Evolutionary conservation across 2,797 vertebrate species (phyloP).

Genomic region (Gila robusta): DNA sequence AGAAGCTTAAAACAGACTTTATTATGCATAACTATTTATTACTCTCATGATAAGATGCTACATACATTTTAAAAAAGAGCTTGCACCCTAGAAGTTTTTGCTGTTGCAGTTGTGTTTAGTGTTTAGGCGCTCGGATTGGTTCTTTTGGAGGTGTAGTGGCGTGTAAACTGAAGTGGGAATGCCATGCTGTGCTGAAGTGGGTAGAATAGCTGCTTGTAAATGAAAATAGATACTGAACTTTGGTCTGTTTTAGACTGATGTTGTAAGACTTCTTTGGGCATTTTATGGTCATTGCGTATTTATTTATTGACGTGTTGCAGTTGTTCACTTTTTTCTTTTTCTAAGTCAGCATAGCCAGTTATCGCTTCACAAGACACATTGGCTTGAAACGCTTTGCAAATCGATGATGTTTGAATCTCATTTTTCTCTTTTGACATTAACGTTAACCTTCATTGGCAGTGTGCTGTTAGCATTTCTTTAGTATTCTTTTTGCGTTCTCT

Average conservation of each 20-base stretch:
- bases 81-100: background rate
- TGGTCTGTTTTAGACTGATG: background rate
- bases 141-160: background rate
- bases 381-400: slow-evolving; percentile 14
- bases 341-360: background rate
- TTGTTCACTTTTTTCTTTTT: background rate
- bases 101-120: background rate
- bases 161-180: background rate
- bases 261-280: background rate
- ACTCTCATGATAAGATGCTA: background rate
- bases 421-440: slow-evolving; percentile 40
- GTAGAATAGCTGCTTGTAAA: slow-evolving; percentile 19
- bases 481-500: slow-evolving; percentile 56
- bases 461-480: slow-evolving; percentile 70
- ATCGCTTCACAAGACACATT: slow-evolving; percentile 9
- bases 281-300: slow-evolving; percentile 1
- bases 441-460: slow-evolving; percentile 65
- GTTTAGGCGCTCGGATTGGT: background rate
- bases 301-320: slow-evolving; percentile 11
- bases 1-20: slow-evolving; percentile 33
- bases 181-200: background rate
- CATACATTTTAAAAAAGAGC: background rate
- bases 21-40: background rate
- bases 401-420: slow-evolving; percentile 27
- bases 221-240: background rate